phyloP scores from a whole-genome alignment of 1,140 invertebrate species.

The Drosophila biarmipes region DNA sequence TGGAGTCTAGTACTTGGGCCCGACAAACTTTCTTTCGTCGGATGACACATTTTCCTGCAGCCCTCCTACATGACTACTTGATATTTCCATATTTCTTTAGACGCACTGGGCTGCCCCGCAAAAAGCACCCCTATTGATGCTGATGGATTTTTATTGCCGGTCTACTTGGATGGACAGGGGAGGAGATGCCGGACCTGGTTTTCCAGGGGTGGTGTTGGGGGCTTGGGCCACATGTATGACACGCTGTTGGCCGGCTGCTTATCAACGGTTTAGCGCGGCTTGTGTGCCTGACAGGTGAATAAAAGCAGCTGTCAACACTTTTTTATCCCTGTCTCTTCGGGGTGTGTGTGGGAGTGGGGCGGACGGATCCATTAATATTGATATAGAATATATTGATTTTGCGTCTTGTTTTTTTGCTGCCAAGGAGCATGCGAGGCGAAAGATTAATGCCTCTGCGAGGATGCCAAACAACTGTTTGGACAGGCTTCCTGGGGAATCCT shows the following conservation, averaged over 20 bases:
- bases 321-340: conserved; percentile 31
- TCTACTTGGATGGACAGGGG: conserved; percentile 34
- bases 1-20: conserved; percentile 22
- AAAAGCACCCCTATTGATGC: conserved; percentile 60
- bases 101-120: conserved; percentile 17
- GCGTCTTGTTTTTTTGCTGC: conserved; percentile 32
- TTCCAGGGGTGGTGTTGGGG: not conserved
- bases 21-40: conserved; percentile 43
- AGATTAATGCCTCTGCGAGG: conserved; percentile 40
- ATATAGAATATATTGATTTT: conserved; percentile 70
- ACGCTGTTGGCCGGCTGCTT: conserved; percentile 61
- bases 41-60: conserved; percentile 54
- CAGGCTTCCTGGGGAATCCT: conserved; percentile 15
- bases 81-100: conserved; percentile 68
- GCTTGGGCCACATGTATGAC: conserved; percentile 54
- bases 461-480: conserved; percentile 21
- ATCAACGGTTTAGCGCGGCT: conserved; percentile 81
- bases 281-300: conserved; percentile 77
- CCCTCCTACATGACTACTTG: conserved; percentile 62
- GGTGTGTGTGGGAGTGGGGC: conserved; percentile 13
- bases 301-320: conserved; percentile 81
- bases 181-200: conserved; percentile 4
- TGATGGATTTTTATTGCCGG: conserved; percentile 77
- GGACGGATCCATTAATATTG: conserved; percentile 64
- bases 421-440: conserved; percentile 21